Evolutionary conservation across 2,888 invertebrate species (phyloP).

Genomic region (Phymatocera aterrima): DNA sequence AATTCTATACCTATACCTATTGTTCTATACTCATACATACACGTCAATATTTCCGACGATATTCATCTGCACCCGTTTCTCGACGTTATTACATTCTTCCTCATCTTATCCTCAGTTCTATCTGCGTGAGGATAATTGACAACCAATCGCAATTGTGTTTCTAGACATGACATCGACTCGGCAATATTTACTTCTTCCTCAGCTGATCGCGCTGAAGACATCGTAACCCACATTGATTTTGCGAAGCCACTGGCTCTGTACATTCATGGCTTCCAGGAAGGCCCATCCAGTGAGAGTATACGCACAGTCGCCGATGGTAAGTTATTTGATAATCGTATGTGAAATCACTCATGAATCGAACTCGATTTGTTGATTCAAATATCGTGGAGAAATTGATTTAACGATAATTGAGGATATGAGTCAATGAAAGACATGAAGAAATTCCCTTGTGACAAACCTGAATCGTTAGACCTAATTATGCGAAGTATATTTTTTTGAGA

Average conservation of each 20-base stretch:
- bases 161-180: conserved; percentile 2
- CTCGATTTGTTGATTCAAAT: background rate
- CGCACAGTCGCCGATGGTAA: conserved; percentile 57
- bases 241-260: conserved; percentile 57
- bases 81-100: background rate
- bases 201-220: conserved; percentile 1
- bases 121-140: background rate
- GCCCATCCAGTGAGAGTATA: conserved; percentile 56
- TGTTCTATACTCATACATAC: background rate
- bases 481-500: background rate
- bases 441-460: too few relatives aligned
- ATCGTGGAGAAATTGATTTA: background rate
- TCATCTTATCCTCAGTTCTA: background rate
- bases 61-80: background rate
- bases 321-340: conserved; percentile 19
- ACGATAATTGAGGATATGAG: background rate
- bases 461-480: too few relatives aligned
- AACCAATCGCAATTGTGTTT: background rate
- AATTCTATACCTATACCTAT: background rate
- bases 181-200: conserved; percentile 6
- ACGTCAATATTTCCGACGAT: too few relatives aligned
- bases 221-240: conserved; percentile 52
- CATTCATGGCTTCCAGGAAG: conserved; percentile 58
- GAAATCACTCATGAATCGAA: background rate
- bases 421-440: too few relatives aligned